Evolutionary conservation across 2,797 vertebrate species (phyloP), one percentile per base, ranked within the genome.

Genomic region (Moxostoma hubbsi): DNA sequence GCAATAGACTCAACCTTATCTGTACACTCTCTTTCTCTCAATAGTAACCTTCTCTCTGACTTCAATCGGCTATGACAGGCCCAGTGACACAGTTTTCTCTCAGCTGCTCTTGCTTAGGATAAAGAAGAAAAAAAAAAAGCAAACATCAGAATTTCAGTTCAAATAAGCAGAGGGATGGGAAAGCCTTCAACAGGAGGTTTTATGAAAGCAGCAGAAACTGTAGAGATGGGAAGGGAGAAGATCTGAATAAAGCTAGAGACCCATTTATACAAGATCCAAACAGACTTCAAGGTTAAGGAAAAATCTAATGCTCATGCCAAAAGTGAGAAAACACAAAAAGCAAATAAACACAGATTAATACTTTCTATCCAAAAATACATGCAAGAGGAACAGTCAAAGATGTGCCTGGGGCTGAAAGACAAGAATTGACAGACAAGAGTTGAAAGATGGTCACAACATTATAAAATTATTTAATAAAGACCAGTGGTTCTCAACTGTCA

Each of bases 231-330:
- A 58, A 67, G 7, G 8, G 10, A 70, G 49, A 59, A 47, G 43
- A 73, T 63, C 73, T 66, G 73, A 73, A 72, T 71, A 65, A 79
- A 71, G 77, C 68, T 65, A 65, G 50, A 66, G 51, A 36, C 58
- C 68, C 36, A 72, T 72, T 79, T 55, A 79, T 73, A 72, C 66
- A 69, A 77, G 24, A 77, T 62, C 62, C 66, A 77, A 57, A 69
- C 68, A 73, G 68, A 79, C 69, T 73, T 79, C 77, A 79, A 73
- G 77, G 69, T 79, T 79, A 73, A 72, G 77, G 46, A 72, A 59
- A 13, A 79, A 79, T 79, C 77, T 79, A 79, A 73, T 72, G 5
- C 53, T 65, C 61, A 47, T 72, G 77, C 69, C 68, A 65, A 45
- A 79, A 65, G 46, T 64, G 45, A 77, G 75, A 78, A 78, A 69